Conservation (phyloP, 2,797 vertebrate species). For the Heliangelus exortis region DNA sequence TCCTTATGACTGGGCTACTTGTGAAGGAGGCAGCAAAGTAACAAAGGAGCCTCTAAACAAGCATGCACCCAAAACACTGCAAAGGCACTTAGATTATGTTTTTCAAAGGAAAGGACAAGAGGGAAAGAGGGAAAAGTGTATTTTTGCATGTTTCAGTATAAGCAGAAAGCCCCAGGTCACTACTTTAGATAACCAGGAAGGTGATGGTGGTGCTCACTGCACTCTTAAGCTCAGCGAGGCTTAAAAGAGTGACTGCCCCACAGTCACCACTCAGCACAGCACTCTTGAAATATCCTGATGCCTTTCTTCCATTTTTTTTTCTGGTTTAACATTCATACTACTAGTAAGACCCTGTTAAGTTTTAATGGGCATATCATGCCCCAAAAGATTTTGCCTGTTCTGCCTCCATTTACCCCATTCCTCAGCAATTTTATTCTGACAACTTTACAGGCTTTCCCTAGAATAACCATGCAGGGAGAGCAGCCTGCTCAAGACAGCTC, state of each 20-base stretch:
- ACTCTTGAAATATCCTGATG: not conserved
- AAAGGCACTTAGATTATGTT: not conserved
- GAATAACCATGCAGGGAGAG: not conserved
- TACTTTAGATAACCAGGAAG: not conserved
- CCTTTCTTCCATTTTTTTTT: not conserved
- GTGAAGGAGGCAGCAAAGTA: not conserved
- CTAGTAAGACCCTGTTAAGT: not conserved
- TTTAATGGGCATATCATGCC: not conserved
- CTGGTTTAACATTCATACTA: not conserved
- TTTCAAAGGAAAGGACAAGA: conserved; percentile 5
- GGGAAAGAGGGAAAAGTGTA: not conserved
- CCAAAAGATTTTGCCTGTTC: not conserved
- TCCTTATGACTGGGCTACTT: not conserved
- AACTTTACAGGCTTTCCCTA: not conserved
- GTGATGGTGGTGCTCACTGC: rapidly evolving
- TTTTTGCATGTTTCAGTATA: not conserved
- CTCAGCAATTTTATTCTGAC: not conserved
- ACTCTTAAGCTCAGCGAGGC: not conserved
- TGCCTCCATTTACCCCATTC: not conserved
- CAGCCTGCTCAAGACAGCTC: not conserved
- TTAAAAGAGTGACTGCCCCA: not conserved
- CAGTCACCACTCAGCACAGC: not conserved
- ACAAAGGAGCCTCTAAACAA: not conserved
- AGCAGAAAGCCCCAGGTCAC: not conserved
- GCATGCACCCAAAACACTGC: not conserved